Evolutionary conservation across 2,888 invertebrate species (phyloP).

Genomic region (Cantharis rufa): DNA sequence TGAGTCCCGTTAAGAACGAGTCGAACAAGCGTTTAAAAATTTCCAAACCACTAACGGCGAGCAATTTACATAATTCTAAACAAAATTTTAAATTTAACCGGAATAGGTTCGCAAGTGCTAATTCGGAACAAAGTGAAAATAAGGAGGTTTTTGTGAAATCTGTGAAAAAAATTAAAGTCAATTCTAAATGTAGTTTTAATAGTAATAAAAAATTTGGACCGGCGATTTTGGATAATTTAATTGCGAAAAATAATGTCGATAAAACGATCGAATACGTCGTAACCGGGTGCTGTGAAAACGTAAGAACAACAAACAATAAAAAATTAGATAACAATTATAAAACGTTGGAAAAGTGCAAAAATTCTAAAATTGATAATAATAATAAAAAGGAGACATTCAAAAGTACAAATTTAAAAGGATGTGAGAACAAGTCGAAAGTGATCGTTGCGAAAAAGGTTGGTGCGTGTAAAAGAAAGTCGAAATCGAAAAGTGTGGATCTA

Average conservation of each 20-base stretch:
- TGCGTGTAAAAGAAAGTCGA: conserved; percentile 45
- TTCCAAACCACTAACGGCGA: conserved; percentile 47
- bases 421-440: conserved; percentile 28
- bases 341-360: conserved; percentile 17
- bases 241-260: conserved; percentile 64
- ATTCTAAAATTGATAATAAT: conserved; percentile 14
- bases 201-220: conserved; percentile 39
- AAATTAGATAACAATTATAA: conserved; percentile 27
- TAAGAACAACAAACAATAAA: conserved; percentile 35
- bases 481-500: conserved; percentile 36
- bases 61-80: conserved; percentile 46
- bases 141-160: conserved; percentile 38
- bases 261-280: conserved; percentile 57
- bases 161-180: conserved; percentile 32
- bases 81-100: conserved; percentile 45
- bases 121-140: conserved; percentile 40
- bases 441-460: conserved; percentile 35
- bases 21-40: conserved; percentile 39
- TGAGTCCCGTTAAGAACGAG: conserved; percentile 37
- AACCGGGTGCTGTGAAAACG: conserved; percentile 45
- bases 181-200: conserved; percentile 32
- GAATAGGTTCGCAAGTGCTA: conserved; percentile 27
- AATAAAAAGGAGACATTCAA: conserved; percentile 17
- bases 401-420: conserved; percentile 36
- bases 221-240: conserved; percentile 60